Base-by-base conservation (phyloP, 2,797 vertebrate species). In the Hippocampus kuda region DNA sequence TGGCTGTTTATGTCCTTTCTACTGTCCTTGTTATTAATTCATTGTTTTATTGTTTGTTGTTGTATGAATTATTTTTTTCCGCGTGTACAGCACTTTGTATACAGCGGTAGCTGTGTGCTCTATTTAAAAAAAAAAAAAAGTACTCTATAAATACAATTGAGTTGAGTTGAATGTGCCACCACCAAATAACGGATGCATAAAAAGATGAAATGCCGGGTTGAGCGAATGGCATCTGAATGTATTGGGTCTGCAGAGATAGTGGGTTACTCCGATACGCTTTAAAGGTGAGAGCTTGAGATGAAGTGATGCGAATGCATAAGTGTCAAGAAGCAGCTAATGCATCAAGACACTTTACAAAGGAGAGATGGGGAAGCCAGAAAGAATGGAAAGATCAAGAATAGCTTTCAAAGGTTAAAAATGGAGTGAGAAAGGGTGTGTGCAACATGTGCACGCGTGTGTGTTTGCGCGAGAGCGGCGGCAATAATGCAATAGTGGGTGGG, bases 361-460 rank as follows among this genome's bases (percentile, higher is more conserved):
- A 18, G 72, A 75, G 76, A 80, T 73, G 46, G 72, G 71, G 75
- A 77, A 83, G 46, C 62, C 49, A 60, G 71, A 72, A 77, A 70
- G 82, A 83, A 70, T 41, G 74, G 41, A n/a, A 70, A 59, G 74
- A 83, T 82, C 71, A 75, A 79, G 79, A 76, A 71, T 82, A 84
- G 76, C 81, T 86, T 77, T 83, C 66, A 82, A 73, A 86, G 78
- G 76, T 12, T 83, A 84, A 84, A 73, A 73, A 70, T 77, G 71
- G 66, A 70, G 70, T 75, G 62, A 72, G 65, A 81, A 72, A 57
- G 74, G 56, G 75, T 65, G 24, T 65, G 24, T 15, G 27, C 16
- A 30, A 30, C 13, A 11, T 57, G 12, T 13, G 26, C 13, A 13
- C 2, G 27, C 20, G 27, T 34, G 6, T 9, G 26, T 22, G 6